A percentile compares a stretch with the other conserved stretches of the same genome.
These are phyloP conservation scores for Sogatella furcifera DNA, from an alignment of 1,140 invertebrate genomes.

Conservation along the genomic window DNA sequence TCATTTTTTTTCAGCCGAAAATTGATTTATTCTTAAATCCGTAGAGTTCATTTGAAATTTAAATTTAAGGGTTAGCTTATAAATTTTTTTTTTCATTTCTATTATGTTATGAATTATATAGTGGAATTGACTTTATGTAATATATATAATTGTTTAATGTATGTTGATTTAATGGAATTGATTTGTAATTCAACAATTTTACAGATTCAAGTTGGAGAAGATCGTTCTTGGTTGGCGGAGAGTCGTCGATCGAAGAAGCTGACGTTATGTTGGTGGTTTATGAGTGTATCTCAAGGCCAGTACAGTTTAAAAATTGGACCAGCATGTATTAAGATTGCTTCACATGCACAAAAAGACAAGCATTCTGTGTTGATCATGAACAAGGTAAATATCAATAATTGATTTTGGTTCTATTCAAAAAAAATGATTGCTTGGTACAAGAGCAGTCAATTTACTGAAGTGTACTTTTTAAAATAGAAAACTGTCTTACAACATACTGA, in stretches of 20 bases:
- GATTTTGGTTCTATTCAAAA: no score
- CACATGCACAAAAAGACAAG: constrained; percentile 45
- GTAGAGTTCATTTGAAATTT: no score
- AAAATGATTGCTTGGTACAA: no score
- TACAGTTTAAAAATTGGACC: constrained; percentile 52
- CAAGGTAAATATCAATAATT: constrained; percentile 51
- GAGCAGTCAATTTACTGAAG: no score
- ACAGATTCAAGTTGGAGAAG: constrained; percentile 52
- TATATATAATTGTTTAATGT: no score
- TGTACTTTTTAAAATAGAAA: constrained; percentile 6
- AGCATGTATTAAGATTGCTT: constrained; percentile 56
- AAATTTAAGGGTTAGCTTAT: no score
- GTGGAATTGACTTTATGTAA: no score
- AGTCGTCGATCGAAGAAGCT: constrained; percentile 53
- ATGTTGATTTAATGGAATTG: no score
- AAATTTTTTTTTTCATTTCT: no score
- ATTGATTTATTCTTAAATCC: no score
- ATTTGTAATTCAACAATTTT: constrained; percentile 22
- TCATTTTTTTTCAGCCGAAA: no score
- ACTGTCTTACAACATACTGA: not conserved
- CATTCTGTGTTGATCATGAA: constrained; percentile 76
- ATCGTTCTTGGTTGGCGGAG: constrained; percentile 51
- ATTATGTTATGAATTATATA: no score
- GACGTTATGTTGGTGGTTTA: constrained; percentile 78
- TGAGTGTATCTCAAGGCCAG: constrained; percentile 63